Base-by-base conservation (phyloP, 1,140 invertebrate genomes). In the Drosophila miranda region DNA sequence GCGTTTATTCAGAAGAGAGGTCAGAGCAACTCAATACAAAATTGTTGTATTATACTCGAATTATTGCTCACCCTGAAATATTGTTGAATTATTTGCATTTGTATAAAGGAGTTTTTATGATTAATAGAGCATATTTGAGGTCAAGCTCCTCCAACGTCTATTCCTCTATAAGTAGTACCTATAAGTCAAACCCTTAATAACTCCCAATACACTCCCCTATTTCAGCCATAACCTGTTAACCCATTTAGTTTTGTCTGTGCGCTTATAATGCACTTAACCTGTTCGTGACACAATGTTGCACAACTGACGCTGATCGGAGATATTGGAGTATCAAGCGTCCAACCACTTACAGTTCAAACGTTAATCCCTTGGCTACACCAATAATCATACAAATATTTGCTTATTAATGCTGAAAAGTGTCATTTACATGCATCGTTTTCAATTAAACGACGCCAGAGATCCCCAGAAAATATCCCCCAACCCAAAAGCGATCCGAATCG, bases 391-490 rank as follows among this genome's bases (percentile, higher is more conserved):
- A 87, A 87, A 87, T 87, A 87, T 87, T 87, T 87, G 77, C 86
- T 89, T 89, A 89, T 89, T 84, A 89, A 89, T 89, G 84, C 84
- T 89, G 86, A 89, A 89, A 89, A 89, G 84, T 89, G 86, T 89
- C 84, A 89, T 89, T 89, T 89, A 89, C 84, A 89, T 89, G 84
- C 86, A 89, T 89, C 84, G 80, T 89, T 84, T 84, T 89, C 86
- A 89, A 89, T 89, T 89, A 89, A 87, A 89, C 80, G 84, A 89
- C 82, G 82, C 83, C 82, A 81, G 56, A 59, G 55, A 76, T 34
- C 34, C 34, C 9, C 34, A 38, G 34, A 38, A 38, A 34, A 42
- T 4, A 23, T 23, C 44, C n/a, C 43, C 43, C 43, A 19, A 30
- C 19, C 44, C 13, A 48, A 30, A 57, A 14, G 30, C 30, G 30